Percentiles rank a stretch among this genome's conserved stretches.
Evolutionary conservation across 2,113 vertebrate genomes (phyloP).

Genomic region (Orientallactaga bullata): DNA sequence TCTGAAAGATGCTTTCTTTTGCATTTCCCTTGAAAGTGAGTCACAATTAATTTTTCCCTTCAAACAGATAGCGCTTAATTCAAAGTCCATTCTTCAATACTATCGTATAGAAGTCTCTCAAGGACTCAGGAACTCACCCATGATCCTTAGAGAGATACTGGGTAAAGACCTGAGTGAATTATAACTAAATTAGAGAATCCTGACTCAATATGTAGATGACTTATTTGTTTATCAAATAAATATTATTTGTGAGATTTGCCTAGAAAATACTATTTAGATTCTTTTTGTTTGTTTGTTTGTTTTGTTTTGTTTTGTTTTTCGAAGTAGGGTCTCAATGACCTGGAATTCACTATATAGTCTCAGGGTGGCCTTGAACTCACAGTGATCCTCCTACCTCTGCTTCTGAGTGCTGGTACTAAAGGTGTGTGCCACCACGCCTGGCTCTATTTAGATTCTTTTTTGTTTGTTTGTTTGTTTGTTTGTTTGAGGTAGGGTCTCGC

Average conservation of each 20-base stretch:
- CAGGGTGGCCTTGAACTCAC: no score
- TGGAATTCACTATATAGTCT: no score
- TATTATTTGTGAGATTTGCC: background rate
- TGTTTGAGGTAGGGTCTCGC: no score
- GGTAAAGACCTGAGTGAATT: background rate
- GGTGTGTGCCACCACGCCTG: no score
- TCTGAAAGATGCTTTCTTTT: background rate
- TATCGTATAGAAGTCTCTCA: background rate
- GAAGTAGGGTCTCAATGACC: no score
- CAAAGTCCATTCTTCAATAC: background rate
- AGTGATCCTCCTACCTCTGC: no score
- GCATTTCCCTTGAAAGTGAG: background rate
- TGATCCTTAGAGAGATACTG: background rate
- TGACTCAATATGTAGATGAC: background rate
- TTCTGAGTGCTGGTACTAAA: no score
- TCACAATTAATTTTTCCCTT: background rate
- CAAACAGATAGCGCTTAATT: background rate
- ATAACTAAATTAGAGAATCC: background rate
- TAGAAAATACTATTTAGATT: background rate
- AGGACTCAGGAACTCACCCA: background rate
- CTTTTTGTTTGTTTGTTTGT: no score
- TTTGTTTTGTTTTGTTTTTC: no score
- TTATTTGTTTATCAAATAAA: background rate
- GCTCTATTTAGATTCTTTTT: no score
- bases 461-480: no score